phyloP scores from a whole-genome alignment of 1,140 invertebrate species.

The Drosophila kikkawai region DNA sequence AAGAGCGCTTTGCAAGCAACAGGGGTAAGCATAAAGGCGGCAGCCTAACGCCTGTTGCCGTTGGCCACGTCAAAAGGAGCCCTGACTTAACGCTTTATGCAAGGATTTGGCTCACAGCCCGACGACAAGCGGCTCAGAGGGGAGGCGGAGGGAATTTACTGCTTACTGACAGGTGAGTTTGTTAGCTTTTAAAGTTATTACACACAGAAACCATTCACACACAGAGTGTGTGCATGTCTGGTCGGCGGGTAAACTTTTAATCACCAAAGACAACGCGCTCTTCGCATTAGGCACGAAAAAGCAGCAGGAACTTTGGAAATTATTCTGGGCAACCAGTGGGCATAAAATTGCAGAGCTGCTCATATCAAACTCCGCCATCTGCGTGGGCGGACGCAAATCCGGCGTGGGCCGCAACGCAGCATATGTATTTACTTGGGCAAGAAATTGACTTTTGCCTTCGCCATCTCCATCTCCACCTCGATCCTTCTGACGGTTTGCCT shows the following conservation, averaged over 20 bases:
- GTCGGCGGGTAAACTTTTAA: constrained; percentile 59
- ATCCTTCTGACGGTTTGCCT: not conserved
- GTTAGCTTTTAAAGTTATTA: constrained; percentile 80
- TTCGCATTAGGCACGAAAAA: constrained; percentile 45
- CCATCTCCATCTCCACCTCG: not conserved
- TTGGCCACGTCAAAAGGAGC: constrained; percentile 49
- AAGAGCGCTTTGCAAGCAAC: constrained; percentile 51
- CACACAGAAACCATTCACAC: constrained; percentile 29
- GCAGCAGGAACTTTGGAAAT: constrained; percentile 36
- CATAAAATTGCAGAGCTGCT: constrained; percentile 51
- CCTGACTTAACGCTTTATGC: constrained; percentile 72
- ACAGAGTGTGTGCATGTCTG: constrained; percentile 17
- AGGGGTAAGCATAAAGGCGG: constrained; percentile 3
- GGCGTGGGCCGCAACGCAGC: constrained; percentile 30
- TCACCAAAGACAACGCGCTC: constrained; percentile 55
- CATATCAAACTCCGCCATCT: constrained; percentile 13
- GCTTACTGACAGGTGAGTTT: constrained; percentile 50
- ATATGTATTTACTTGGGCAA: constrained; percentile 70
- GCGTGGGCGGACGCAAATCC: constrained; percentile 14
- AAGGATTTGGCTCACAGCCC: constrained; percentile 62
- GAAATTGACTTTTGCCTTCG: constrained; percentile 56
- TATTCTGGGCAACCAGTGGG: constrained; percentile 31
- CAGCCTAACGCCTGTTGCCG: constrained; percentile 54
- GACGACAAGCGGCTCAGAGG: constrained; percentile 53
- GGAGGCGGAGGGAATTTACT: not conserved